Evolutionary conservation across 2,113 vertebrate species (phyloP).

Genomic region (Gasterosteus nipponicus): DNA sequence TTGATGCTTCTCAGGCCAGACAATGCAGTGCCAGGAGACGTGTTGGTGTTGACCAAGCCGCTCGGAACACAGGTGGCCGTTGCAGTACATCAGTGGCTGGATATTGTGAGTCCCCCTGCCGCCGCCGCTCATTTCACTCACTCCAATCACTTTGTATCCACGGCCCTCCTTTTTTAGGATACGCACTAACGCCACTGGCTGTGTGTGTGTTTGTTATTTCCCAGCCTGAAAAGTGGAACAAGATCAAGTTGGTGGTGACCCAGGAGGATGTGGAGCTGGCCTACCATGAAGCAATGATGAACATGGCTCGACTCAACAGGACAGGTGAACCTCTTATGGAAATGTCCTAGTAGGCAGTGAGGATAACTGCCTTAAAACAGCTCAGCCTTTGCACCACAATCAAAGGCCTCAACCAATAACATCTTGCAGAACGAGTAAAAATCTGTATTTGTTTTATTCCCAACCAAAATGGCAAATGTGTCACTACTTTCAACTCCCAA

Average conservation of each 20-base stretch:
- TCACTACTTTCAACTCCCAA: background rate
- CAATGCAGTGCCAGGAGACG: conserved; percentile 97
- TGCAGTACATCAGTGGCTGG: conserved; percentile 98
- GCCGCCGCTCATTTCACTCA: background rate
- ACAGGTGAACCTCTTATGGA: conserved; percentile 84
- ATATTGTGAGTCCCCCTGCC: conserved; percentile 89
- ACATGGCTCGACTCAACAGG: conserved; percentile 98
- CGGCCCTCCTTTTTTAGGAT: background rate
- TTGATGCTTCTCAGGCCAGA: conserved; percentile 88
- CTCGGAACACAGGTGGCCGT: conserved; percentile 98
- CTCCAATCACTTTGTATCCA: background rate
- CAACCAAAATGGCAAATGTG: background rate
- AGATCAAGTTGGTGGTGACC: conserved; percentile 98
- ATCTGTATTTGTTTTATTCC: background rate
- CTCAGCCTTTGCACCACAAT: background rate
- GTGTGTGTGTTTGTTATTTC: conserved; percentile 7
- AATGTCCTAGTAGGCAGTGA: too few species aligned
- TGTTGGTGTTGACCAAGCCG: conserved; percentile 97
- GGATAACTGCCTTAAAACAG: too few species aligned
- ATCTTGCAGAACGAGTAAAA: background rate
- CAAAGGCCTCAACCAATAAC: background rate
- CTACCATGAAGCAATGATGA: conserved; percentile 99
- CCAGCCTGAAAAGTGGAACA: conserved; percentile 99
- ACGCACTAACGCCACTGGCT: conserved; percentile 15
- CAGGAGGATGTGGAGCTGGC: conserved; percentile 98